Evolutionary conservation across 1,140 invertebrate species (phyloP).

Genomic region (Hestina assimilis): DNA sequence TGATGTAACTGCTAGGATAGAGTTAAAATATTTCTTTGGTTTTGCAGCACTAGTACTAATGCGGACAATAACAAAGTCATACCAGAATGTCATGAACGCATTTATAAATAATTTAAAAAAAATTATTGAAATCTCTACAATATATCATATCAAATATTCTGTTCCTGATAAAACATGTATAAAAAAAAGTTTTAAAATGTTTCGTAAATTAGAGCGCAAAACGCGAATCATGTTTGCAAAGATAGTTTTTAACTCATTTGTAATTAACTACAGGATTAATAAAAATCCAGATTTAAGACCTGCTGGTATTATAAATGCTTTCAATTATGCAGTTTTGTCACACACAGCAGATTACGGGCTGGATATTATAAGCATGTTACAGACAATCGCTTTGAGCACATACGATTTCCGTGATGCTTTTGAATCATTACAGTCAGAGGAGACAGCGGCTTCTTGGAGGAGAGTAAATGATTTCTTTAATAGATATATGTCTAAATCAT

Average conservation of each 20-base stretch:
- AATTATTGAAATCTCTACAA: not conserved
- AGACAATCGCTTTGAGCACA: not conserved
- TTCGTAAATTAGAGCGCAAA: constrained; percentile 2
- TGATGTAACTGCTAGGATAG: not conserved
- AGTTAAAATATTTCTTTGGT: constrained; percentile 27
- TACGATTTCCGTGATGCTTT: not conserved
- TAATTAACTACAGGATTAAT: not conserved
- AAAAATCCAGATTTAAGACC: not conserved
- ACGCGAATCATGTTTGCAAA: constrained; percentile 30
- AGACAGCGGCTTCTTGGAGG: constrained; percentile 8
- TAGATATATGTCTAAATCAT: constrained; percentile 16
- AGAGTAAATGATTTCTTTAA: constrained; percentile 21
- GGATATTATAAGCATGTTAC: constrained; percentile 26
- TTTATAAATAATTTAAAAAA: constrained; percentile 4
- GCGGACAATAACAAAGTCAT: constrained; percentile 21
- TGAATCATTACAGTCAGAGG: constrained; percentile 2
- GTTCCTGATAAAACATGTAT: constrained; percentile 15
- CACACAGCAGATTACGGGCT: constrained; percentile 20
- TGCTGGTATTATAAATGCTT: constrained; percentile 9
- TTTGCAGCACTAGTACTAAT: constrained; percentile 21
- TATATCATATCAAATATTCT: constrained; percentile 1
- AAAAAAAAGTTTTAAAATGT: constrained; percentile 24
- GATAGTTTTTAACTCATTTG: constrained; percentile 23
- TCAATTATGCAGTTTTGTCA: constrained; percentile 18
- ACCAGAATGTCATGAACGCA: constrained; percentile 15